phyloP scores from a whole-genome alignment of 2,888 invertebrate species.

The Arenicola marina region DNA sequence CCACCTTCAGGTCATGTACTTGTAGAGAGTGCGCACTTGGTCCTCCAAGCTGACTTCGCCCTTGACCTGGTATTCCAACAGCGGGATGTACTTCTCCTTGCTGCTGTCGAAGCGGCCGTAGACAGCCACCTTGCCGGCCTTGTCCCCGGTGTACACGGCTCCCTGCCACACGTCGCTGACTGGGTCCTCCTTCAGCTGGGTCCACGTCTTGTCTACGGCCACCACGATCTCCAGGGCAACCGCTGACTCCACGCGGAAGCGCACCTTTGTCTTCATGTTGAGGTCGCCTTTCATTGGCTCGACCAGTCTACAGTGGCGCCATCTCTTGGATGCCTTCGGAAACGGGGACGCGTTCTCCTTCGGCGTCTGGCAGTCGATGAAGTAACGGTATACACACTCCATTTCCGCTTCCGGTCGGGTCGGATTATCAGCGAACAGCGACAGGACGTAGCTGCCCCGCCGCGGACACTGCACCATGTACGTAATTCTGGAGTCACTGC shows the following conservation, averaged over 20 bases:
- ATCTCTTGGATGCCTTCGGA: slow-evolving; percentile 31
- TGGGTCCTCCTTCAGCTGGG: slow-evolving; percentile 4
- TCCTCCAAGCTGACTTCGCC: slow-evolving; percentile 11
- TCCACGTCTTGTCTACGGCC: slow-evolving; percentile 20
- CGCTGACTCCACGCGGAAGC: slow-evolving; percentile 31
- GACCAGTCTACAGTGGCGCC: slow-evolving; percentile 30
- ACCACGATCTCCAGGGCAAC: slow-evolving; percentile 28
- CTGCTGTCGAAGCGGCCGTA: slow-evolving; percentile 26
- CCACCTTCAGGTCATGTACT: too few relatives aligned
- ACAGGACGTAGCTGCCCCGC: slow-evolving; percentile 30
- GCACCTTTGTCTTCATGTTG: slow-evolving; percentile 14
- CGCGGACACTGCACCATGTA: slow-evolving; percentile 23
- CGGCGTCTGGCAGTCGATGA: slow-evolving; percentile 24
- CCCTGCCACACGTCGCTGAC: slow-evolving; percentile 23
- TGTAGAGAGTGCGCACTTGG: slow-evolving; percentile 17
- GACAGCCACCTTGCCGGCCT: slow-evolving; percentile 24
- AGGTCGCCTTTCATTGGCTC: slow-evolving; percentile 35
- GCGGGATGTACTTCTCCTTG: slow-evolving; percentile 32
- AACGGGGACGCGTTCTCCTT: slow-evolving; percentile 10
- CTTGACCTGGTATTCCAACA: slow-evolving; percentile 30
- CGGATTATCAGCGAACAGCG: slow-evolving; percentile 16
- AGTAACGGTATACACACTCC: slow-evolving; percentile 22
- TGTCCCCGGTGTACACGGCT: slow-evolving; percentile 19
- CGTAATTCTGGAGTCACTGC: slow-evolving; percentile 13
- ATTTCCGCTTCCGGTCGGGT: neutral